These are phyloP conservation scores for Leptopilina syphax DNA, from an alignment of 2,888 invertebrate species.

Conservation along the genomic window DNA sequence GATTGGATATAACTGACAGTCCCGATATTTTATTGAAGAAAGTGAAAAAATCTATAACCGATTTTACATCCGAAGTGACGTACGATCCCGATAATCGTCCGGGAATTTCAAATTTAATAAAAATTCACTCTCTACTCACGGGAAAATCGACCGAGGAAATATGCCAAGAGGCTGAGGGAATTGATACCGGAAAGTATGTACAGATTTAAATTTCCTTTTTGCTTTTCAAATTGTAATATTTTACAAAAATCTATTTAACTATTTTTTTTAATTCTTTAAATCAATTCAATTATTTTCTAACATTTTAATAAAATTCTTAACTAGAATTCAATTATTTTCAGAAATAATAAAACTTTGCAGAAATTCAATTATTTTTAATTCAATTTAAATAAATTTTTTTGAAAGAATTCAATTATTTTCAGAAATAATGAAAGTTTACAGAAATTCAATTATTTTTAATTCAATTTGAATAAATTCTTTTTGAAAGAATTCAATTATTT, in stretches of 20 bases:
- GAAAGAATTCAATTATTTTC: no score
- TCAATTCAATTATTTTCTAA: no score
- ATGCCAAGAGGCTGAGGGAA: constrained; percentile 81
- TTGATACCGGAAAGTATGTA: constrained; percentile 86
- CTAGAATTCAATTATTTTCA: no score
- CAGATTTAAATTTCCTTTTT: constrained; percentile 57
- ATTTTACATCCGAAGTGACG: constrained; percentile 89
- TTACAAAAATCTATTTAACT: neutral
- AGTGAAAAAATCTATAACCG: constrained; percentile 93
- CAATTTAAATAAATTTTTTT: no score
- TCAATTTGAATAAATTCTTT: no score
- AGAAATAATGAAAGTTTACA: no score
- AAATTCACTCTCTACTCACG: constrained; percentile 87
- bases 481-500: no score
- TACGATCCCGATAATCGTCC: constrained; percentile 88
- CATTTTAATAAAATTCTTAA: no score
- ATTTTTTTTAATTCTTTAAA: no score
- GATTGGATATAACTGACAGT: constrained; percentile 88
- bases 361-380: no score
- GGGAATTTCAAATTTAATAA: constrained; percentile 93
- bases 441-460: no score
- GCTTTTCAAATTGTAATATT: neutral
- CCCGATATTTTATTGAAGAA: constrained; percentile 84
- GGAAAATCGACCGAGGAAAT: constrained; percentile 84
- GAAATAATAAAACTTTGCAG: no score